Percentiles rank a stretch among this genome's conserved stretches.
Evolutionary conservation across 2,888 invertebrate species (phyloP).

Genomic region (Arenicola marina): DNA sequence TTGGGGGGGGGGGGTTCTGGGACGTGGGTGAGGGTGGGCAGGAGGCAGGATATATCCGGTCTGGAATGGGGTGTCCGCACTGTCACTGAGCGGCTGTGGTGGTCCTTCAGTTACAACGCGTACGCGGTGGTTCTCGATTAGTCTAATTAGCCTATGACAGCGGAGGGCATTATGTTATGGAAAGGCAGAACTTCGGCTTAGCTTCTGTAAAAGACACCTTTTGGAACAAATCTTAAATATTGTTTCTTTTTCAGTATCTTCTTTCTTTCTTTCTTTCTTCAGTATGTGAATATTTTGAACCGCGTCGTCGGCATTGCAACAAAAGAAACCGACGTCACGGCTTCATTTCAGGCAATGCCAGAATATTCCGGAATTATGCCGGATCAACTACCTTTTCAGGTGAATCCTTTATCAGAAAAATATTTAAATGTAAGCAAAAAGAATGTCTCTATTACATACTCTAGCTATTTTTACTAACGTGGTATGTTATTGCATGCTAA

Average conservation of each 20-base stretch:
- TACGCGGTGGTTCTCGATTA: too few relatives aligned
- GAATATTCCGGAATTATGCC: conserved; percentile 26
- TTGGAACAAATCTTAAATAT: background rate
- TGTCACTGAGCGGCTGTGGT: too few relatives aligned
- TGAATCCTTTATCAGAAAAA: too few relatives aligned
- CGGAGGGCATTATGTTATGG: background rate
- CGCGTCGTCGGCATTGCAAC: conserved; percentile 49
- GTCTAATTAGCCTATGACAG: background rate
- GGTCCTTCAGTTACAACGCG: too few relatives aligned
- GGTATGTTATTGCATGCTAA: too few relatives aligned
- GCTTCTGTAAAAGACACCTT: background rate
- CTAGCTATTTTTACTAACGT: too few relatives aligned
- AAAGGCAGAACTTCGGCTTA: background rate
- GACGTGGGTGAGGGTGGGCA: too few relatives aligned
- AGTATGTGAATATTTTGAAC: conserved; percentile 10
- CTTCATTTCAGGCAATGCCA: conserved; percentile 41
- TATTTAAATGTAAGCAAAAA: too few relatives aligned
- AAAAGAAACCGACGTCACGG: conserved; percentile 45
- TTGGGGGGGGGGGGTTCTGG: too few relatives aligned
- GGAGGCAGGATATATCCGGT: too few relatives aligned
- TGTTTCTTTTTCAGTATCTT: background rate
- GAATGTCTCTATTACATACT: too few relatives aligned
- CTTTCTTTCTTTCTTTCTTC: background rate
- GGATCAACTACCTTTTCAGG: conserved; percentile 46
- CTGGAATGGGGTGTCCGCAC: too few relatives aligned